Base-by-base conservation (phyloP, 2,888 invertebrate genomes). In the Pachydiplax longipennis region DNA sequence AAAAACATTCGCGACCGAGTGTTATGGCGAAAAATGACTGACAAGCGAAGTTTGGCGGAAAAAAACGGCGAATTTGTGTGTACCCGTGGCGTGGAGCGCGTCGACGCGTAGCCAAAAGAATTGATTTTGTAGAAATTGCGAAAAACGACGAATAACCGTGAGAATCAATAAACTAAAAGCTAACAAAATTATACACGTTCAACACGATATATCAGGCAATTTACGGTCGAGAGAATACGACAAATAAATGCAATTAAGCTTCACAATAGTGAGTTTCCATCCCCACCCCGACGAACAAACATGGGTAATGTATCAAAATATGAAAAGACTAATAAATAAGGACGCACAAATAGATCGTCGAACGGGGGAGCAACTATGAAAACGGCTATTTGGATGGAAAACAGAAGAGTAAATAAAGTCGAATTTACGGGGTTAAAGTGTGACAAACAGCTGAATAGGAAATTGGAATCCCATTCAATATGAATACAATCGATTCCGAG, bases 121-220 rank as follows among this genome's bases (percentile, higher is more conserved):
- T 53, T 87, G 37, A 65, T 61, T 87, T 22, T 61, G 40, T 87
- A 87, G 61, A 87, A 87, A 65, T 25, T n/a, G 37, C 5, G n/a
- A 58, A 37, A 83, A 61, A 87, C 61, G 61, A 37, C 15, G 87
- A 65, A 13, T 18, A 61, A 40, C 35, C 65, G 40, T n/a, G 87
- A 87, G 65, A 87, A 87, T 87, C 87, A 87, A 87, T 87, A 87
- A 87, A 87, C 61, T 87, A 87, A 87, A 61, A 87, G 87, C 87
- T 87, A 87, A 87, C 87, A 87, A 87, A 87, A 87, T 87, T 87
- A 87, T 87, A 87, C 87, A 87, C 87, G 61, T 61, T 87, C 87
- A 87, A 87, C 87, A 61, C 87, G 87, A 87, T 87, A 87, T 61
- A 87, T 61, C 87, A 87, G 87, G 87, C 61, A 87, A 65, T 87